Percentiles rank a stretch among this genome's conserved stretches.
phyloP scores from a whole-genome alignment of 2,113 vertebrate genomes.

The Prionailurus viverrinus region DNA sequence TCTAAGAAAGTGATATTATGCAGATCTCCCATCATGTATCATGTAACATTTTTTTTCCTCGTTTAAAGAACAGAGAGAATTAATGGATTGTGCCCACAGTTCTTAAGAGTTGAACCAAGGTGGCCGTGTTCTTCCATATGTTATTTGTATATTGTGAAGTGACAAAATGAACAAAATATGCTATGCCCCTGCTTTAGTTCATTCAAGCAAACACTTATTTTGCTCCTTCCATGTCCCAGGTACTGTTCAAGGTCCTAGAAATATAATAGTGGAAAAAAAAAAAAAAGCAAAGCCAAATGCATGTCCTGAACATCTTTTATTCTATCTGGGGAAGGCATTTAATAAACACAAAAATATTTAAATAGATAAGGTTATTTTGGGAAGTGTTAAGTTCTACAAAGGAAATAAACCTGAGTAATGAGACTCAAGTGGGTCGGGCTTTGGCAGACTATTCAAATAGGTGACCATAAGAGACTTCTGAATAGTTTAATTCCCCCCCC shows the following conservation, averaged over 20 bases:
- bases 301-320: background rate
- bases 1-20: background rate
- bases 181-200: background rate
- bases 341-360: background rate
- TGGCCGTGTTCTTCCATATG: background rate
- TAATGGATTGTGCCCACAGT: background rate
- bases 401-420: background rate
- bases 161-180: constrained; percentile 10
- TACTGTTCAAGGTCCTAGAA: background rate
- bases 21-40: background rate
- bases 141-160: background rate
- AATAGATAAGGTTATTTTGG: background rate
- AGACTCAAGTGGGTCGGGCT: background rate
- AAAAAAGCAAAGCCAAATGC: background rate
- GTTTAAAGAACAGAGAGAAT: background rate
- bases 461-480: background rate
- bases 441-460: background rate
- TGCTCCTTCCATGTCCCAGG: background rate
- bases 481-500: background rate
- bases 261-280: background rate
- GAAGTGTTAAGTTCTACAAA: background rate
- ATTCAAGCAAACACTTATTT: background rate
- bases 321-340: background rate
- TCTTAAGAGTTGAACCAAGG: background rate
- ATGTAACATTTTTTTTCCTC: background rate